Conservation (phyloP, 2,797 vertebrate species). For the Tachyglossus aculeatus region DNA sequence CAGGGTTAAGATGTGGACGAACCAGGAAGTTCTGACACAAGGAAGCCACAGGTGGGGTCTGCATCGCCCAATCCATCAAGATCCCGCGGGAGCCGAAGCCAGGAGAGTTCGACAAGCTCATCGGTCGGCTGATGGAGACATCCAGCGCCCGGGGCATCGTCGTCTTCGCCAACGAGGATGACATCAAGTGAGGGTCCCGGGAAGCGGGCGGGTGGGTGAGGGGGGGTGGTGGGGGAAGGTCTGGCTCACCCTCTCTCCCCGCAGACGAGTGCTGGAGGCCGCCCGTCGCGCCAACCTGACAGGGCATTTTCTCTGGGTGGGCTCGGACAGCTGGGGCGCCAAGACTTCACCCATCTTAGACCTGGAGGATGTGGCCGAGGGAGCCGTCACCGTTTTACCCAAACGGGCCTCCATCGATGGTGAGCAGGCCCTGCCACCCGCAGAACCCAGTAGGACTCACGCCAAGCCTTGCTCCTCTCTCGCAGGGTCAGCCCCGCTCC, state of each 20-base stretch:
- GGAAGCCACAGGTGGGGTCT: slow-evolving; percentile 86
- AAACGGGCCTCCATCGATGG: slow-evolving; percentile 91
- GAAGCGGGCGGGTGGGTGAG: fast-evolving
- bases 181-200: slow-evolving; percentile 87
- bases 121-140: slow-evolving; percentile 88
- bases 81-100: slow-evolving; percentile 88
- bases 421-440: slow-evolving; percentile 61
- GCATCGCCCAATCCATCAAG: slow-evolving; percentile 92
- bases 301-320: slow-evolving; percentile 91
- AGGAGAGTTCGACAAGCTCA: slow-evolving; percentile 87
- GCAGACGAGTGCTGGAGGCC: slow-evolving; percentile 86
- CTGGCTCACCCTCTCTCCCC: neutral
- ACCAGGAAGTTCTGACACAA: too few relatives aligned
- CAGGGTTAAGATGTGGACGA: neutral
- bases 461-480: too few relatives aligned
- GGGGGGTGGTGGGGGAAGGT: neutral
- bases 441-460: neutral
- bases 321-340: slow-evolving; percentile 92
- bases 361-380: slow-evolving; percentile 86
- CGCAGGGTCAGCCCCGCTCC: too few relatives aligned
- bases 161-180: slow-evolving; percentile 91
- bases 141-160: slow-evolving; percentile 89
- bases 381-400: slow-evolving; percentile 89
- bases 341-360: slow-evolving; percentile 86
- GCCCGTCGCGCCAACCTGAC: slow-evolving; percentile 86